phyloP scores from a whole-genome alignment of 2,113 vertebrate genomes.

The Corythoichthys intestinalis region DNA sequence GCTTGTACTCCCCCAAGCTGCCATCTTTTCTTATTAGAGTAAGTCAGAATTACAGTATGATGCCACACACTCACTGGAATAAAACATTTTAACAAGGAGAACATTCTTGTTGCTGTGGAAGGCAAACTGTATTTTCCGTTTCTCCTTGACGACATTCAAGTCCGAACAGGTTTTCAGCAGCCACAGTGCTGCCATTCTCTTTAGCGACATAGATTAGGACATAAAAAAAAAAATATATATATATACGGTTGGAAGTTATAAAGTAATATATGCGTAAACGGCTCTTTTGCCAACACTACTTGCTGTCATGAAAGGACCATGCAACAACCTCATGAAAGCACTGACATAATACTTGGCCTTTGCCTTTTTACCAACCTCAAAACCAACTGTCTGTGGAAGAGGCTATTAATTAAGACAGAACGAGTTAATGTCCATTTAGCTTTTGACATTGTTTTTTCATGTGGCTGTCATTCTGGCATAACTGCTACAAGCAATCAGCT shows the following conservation, averaged over 20 bases:
- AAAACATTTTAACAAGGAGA: conserved; percentile 8
- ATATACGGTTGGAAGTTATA: conserved; percentile 46
- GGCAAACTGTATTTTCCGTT: conserved; percentile 26
- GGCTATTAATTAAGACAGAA: conserved; percentile 47
- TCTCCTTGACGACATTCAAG: conserved; percentile 42
- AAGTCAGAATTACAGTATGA: conserved; percentile 17
- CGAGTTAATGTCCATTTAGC: conserved; percentile 34
- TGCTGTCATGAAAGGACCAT: conserved; percentile 39
- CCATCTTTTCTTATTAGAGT: conserved; percentile 20
- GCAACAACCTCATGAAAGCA: conserved; percentile 34
- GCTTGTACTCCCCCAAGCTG: conserved; percentile 12
- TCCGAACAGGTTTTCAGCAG: conserved; percentile 39
- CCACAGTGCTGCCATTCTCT: conserved; percentile 42
- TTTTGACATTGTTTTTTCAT: conserved; percentile 41
- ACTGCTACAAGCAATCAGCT: conserved; percentile 35
- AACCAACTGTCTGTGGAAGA: conserved; percentile 35
- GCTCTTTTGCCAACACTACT: conserved; percentile 23
- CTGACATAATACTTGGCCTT: conserved; percentile 43
- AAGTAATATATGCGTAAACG: conserved; percentile 30
- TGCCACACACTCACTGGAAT: conserved; percentile 33
- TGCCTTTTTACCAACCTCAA: conserved; percentile 20
- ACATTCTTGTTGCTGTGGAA: conserved; percentile 2
- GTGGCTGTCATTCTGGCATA: conserved; percentile 36
- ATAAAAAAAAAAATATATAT: conserved; percentile 37
- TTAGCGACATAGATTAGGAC: conserved; percentile 39